Percentiles rank a stretch among this genome's conserved stretches.
Conservation (phyloP, 2,888 invertebrate species). For the Monoplex corrugatus region DNA sequence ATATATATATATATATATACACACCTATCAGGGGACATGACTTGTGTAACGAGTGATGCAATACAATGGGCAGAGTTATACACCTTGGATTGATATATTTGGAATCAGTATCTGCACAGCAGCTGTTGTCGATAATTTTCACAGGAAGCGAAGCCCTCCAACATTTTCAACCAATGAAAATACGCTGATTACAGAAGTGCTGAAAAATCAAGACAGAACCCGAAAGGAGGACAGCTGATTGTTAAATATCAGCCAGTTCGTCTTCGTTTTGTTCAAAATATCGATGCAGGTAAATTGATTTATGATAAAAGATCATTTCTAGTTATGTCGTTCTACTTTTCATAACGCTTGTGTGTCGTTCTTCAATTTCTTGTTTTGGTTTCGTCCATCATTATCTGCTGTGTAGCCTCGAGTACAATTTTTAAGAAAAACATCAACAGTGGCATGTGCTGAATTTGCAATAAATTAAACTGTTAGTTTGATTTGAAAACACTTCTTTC, state of each 20-base stretch:
- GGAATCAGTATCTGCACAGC: not conserved
- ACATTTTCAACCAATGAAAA: conserved; percentile 48
- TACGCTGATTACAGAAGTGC: conserved; percentile 29
- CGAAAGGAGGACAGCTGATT: conserved; percentile 53
- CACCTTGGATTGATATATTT: not conserved
- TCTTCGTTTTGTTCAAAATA: conserved; percentile 32
- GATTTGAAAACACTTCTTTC: not conserved
- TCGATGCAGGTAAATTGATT: conserved; percentile 47
- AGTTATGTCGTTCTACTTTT: too few species aligned
- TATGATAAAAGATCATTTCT: not conserved
- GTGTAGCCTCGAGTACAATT: not conserved
- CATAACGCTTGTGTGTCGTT: not conserved
- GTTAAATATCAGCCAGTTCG: conserved; percentile 48
- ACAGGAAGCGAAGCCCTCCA: not conserved
- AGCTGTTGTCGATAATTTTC: not conserved
- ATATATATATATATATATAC: too few species aligned
- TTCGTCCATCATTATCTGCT: not conserved
- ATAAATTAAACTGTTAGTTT: not conserved
- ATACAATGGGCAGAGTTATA: too few species aligned
- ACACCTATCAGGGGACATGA: too few species aligned
- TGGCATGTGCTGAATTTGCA: conserved; percentile 50
- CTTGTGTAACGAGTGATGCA: too few species aligned
- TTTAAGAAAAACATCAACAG: conserved; percentile 31
- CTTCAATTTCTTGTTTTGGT: not conserved
- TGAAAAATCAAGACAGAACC: conserved; percentile 42